Evolutionary conservation across 2,113 vertebrate species (phyloP).

Genomic region (Macroglossus sobrinus): DNA sequence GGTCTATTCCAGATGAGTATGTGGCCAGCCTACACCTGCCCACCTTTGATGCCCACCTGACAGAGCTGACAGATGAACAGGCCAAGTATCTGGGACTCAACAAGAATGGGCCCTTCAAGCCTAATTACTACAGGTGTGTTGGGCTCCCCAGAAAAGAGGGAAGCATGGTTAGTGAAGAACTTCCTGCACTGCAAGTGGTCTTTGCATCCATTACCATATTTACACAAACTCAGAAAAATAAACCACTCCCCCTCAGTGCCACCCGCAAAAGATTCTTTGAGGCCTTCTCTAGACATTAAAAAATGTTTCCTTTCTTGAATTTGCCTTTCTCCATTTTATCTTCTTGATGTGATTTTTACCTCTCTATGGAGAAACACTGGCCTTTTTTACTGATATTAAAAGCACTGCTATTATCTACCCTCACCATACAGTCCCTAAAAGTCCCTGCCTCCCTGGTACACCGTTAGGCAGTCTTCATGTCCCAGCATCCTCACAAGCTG

Average conservation of each 20-base stretch:
- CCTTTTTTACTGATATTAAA: background rate
- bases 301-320: background rate
- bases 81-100: slow-evolving; percentile 99
- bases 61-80: slow-evolving; percentile 96
- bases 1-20: slow-evolving; percentile 90
- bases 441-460: background rate
- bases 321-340: background rate
- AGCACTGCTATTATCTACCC: background rate
- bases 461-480: background rate
- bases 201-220: background rate
- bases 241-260: background rate
- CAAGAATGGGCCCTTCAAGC: slow-evolving; percentile 99
- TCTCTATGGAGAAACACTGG: background rate
- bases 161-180: background rate
- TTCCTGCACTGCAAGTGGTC: background rate
- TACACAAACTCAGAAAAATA: slow-evolving; percentile 11
- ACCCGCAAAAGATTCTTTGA: background rate
- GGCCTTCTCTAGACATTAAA: background rate
- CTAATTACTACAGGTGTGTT: slow-evolving; percentile 97
- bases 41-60: slow-evolving; percentile 98
- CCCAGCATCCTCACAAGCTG: background rate
- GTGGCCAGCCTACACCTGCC: slow-evolving; percentile 98
- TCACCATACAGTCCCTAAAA: background rate
- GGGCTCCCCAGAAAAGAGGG: background rate
- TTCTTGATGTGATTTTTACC: background rate